Base-by-base conservation (phyloP, 64 coral and sea anemone species). In the Porites lutea region DNA sequence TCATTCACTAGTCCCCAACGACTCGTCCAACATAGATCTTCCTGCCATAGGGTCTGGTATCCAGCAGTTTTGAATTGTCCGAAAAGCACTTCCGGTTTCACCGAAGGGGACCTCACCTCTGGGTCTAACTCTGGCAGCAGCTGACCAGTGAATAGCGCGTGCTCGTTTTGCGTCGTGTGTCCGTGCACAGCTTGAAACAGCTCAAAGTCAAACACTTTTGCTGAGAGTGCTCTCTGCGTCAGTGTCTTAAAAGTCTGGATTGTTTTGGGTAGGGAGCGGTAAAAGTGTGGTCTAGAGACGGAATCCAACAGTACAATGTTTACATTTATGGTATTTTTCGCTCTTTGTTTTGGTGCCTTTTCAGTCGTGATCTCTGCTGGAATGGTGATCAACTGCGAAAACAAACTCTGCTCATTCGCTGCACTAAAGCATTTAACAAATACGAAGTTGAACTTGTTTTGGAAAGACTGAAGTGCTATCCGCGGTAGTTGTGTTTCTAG, bases 11-110 rank as follows among this genome's bases (percentile, higher is more conserved):
- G 60, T 70, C 96, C 96, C 93, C 94, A 98, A 19, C 49, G 11
- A 12, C 37, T 90, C 43, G 50, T 77, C 58, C 91, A 98, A 27
- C 96, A 98, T 6, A 98, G 88, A 22, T 98, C 96, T 15, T 95
- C 96, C 59, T 95, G 91, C 86, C 94, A 98, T 51, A 75, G 90
- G 74, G 96, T 98, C 62, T 98, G 96, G 82, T 95, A 98, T 5
- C 94, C 96, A 90, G 96, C 96, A 44, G 60, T 88, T 52, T 88
- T 94, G 78, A 88, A 95, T 21, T 77, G 79, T 21, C 86, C 90
- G 64, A 95, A 95, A 72, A 95, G n/a, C 46, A 87, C 72, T 10
- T 83, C 96, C 60, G 87, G 59, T 55, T 93, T 72, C 12, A 98
- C 94, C 4, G 95, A 50, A 16, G 93, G 90, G 52, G 18, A 13